Base-by-base conservation (phyloP, 2,888 invertebrate genomes). In the Salticus scenicus region DNA sequence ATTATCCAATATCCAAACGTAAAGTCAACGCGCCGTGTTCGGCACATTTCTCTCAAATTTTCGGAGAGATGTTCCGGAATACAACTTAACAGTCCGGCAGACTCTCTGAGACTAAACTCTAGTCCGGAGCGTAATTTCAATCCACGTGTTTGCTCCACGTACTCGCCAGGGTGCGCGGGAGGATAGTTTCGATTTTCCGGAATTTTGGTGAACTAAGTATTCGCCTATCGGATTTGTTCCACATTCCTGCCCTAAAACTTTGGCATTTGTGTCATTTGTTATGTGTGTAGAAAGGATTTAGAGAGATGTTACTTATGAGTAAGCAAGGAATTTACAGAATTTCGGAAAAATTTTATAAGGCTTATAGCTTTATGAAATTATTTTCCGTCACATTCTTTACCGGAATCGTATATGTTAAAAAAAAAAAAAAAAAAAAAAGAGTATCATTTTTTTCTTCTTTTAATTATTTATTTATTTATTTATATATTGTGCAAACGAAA, bases 41-140 rank as follows among this genome's bases (percentile, higher is more conserved):
- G 67, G 63, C 71, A 76, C 82, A 76, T 76, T 73, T 24, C 37
- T 20, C 12, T 10, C 30, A 27, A 0, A n/a, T 10, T 14, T 74
- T 37, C 8, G n/a, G 20, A 17, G 28, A 37, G 64, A 63, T 17
- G 27, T 28, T 83, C 66, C 80, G 73, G 67, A 37, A 78, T 57
- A n/a, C 70, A 24, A 72, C 64, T 71, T 78, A 69, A 47, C 77
- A 72, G 73, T 71, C 51, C 42, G 76, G 30, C 76, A n/a, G 71
- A 76, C 67, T 84, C 72, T 73, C 77, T 33, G 63, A 77, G 77
- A 84, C 83, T 84, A 77, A 77, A 74, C 71, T 33, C 33, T 67
- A 27, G 63, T 79, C 51, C 81, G 69, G 70, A 57, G 14, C 63
- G 57, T 28, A 51, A 80, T 74, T 57, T 33, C 31, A 28, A 7